Conservation (phyloP, 2,797 vertebrate genomes). For the Scleropages formosus region DNA sequence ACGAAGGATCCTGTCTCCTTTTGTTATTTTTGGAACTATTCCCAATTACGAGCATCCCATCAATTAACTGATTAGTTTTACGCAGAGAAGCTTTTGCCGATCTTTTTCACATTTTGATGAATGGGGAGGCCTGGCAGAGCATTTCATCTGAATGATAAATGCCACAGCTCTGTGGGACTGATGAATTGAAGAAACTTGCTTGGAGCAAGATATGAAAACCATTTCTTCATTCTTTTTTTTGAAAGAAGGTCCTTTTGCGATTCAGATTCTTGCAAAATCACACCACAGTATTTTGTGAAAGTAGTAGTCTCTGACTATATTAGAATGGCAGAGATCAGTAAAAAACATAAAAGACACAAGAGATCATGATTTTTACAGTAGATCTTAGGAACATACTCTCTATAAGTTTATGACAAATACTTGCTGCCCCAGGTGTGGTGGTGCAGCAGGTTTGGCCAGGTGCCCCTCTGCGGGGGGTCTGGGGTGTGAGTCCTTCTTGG, state of each 20-base stretch:
- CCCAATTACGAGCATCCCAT: slow-evolving; percentile 4
- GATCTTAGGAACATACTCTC: no score
- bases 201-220: slow-evolving; percentile 3
- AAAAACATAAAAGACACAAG: no score
- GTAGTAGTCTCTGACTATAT: no score
- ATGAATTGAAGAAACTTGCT: background rate
- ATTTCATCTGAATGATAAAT: background rate
- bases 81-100: background rate
- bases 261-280: background rate
- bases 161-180: background rate
- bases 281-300: background rate
- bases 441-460: no score
- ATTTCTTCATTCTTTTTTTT: background rate
- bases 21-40: slow-evolving; percentile 9
- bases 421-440: no score
- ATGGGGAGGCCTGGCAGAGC: background rate
- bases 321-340: no score
- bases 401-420: no score
- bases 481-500: no score
- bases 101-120: slow-evolving; percentile 10
- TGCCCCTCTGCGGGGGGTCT: no score
- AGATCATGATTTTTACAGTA: no score
- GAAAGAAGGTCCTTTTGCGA: background rate
- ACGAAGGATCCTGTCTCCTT: background rate
- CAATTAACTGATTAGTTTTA: slow-evolving; percentile 2